These are phyloP conservation scores for Schrankia costaestrigalis DNA, from an alignment of 2,888 invertebrate genomes.

Conservation along the genomic window DNA sequence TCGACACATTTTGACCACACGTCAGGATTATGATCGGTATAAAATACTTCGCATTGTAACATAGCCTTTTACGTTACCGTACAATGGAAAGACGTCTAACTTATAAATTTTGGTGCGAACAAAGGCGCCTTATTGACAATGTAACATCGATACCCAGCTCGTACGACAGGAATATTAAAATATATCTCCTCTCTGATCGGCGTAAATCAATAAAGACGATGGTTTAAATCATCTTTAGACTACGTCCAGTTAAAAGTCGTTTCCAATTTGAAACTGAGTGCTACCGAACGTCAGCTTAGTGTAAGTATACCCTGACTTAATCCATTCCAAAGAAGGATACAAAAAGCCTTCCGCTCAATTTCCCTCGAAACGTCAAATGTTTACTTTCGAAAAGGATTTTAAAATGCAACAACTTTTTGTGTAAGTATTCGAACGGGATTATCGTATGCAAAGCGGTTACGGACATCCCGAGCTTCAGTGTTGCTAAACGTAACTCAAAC, in stretches of 20 bases:
- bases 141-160: constrained; percentile 62
- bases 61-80: constrained; percentile 44
- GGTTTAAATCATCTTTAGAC: constrained; percentile 54
- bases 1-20: constrained; percentile 78
- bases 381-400: constrained; percentile 74
- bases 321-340: constrained; percentile 45
- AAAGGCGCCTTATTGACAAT: constrained; percentile 77
- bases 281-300: constrained; percentile 53
- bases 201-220: constrained; percentile 71
- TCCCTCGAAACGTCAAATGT: constrained; percentile 75
- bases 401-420: constrained; percentile 78
- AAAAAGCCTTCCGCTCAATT: constrained; percentile 71
- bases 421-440: constrained; percentile 57
- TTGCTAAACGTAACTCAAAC: constrained; percentile 39
- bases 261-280: constrained; percentile 36
- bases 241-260: constrained; percentile 31
- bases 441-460: constrained; percentile 67
- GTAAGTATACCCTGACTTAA: constrained; percentile 40
- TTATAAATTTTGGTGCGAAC: constrained; percentile 77
- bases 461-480: constrained; percentile 32
- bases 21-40: constrained; percentile 73
- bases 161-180: constrained; percentile 63
- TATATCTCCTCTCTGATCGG: constrained; percentile 63
- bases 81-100: constrained; percentile 73
- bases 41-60: constrained; percentile 65